A percentile compares a stretch with the other conserved stretches of the same genome.
Conservation (phyloP, 2,797 vertebrate genomes). For the Tiaroga cobitis region DNA sequence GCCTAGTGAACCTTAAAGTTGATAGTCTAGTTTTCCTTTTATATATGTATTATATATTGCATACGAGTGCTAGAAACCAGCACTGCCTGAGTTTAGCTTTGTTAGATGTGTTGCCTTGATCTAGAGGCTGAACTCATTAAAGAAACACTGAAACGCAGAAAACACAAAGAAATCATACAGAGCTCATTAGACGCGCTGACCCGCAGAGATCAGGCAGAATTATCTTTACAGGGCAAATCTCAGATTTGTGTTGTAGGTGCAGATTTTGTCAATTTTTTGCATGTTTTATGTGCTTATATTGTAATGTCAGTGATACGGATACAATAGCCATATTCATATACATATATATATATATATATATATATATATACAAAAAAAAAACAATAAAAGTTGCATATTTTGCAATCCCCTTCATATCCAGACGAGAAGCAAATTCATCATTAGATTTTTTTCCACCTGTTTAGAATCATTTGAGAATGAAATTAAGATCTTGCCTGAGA, state of each 20-base stretch:
- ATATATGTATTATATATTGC: neutral
- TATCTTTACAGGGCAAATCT: neutral
- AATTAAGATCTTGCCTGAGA: conserved; percentile 72
- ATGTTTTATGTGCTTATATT: neutral
- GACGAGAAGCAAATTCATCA: neutral
- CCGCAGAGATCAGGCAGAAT: conserved; percentile 2
- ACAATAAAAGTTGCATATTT: neutral
- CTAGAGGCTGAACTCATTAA: conserved; percentile 30
- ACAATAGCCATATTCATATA: too few species aligned
- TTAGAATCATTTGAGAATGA: conserved; percentile 64
- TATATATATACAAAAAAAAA: too few species aligned
- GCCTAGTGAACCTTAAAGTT: neutral
- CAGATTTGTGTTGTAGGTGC: neutral
- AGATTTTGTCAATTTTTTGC: neutral
- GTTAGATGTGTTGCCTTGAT: neutral
- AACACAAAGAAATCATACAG: neutral
- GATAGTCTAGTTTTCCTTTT: neutral
- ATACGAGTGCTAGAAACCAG: neutral
- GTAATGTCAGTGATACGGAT: neutral
- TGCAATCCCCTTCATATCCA: neutral
- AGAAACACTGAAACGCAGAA: neutral
- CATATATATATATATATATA: too few species aligned
- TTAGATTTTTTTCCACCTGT: conserved; percentile 39
- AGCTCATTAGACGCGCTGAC: conserved; percentile 31
- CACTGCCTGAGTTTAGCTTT: neutral